A percentile compares a stretch with the other conserved stretches of the same genome.
Evolutionary conservation across 1,140 invertebrate species (phyloP).

Genomic region (Holotrichia oblita): DNA sequence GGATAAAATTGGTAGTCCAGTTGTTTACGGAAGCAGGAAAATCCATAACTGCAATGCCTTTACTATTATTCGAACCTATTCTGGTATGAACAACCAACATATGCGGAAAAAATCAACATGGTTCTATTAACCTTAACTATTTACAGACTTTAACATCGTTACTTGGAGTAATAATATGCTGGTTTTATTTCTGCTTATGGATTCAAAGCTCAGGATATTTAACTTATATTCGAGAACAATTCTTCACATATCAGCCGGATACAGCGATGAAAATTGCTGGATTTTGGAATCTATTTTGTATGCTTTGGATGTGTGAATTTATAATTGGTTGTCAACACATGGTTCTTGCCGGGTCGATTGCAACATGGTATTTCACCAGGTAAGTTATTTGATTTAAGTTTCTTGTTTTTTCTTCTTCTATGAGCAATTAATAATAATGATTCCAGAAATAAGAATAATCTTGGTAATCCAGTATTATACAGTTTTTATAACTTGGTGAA

Average conservation of each 20-base stretch:
- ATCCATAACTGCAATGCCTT: constrained; percentile 75
- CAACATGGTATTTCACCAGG: constrained; percentile 84
- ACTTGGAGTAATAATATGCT: constrained; percentile 65
- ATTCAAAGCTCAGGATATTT: constrained; percentile 72
- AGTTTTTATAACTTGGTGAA: constrained; percentile 68
- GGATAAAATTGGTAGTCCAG: constrained; percentile 74
- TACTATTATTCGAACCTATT: constrained; percentile 79
- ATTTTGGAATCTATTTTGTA: constrained; percentile 66
- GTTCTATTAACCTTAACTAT: constrained; percentile 43
- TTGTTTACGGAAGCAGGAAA: constrained; percentile 82
- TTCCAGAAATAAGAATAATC: constrained; percentile 69
- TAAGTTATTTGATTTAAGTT: constrained; percentile 58
- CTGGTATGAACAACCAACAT: constrained; percentile 63
- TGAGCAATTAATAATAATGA: constrained; percentile 39
- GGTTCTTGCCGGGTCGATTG: constrained; percentile 77
- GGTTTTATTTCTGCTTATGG: constrained; percentile 69
- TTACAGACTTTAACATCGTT: constrained; percentile 73
- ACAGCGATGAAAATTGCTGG: constrained; percentile 63
- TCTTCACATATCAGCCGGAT: constrained; percentile 66
- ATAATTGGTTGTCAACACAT: constrained; percentile 81
- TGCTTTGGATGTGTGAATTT: constrained; percentile 79
- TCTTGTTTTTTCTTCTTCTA: neutral
- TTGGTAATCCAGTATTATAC: constrained; percentile 68
- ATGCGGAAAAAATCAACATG: too few relatives aligned
- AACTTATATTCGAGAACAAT: constrained; percentile 59